Base-by-base conservation (phyloP, 2,113 vertebrate genomes). In the Sclerurus mexicanus region DNA sequence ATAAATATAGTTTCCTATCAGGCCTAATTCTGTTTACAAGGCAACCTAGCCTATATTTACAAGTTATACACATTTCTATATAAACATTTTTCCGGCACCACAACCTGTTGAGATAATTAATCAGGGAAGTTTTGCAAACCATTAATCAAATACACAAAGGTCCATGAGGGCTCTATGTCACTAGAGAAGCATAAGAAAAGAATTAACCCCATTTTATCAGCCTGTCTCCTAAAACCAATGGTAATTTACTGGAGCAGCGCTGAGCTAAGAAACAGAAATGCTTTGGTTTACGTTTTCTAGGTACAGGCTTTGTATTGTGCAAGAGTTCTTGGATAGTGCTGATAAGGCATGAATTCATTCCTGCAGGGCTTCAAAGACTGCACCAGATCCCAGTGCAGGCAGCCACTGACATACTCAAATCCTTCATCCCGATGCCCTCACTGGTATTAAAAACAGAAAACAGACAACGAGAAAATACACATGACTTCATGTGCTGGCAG, bases 401-500 rank as follows among this genome's bases (percentile, higher is more conserved):
- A 91, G 94, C 58, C 73, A 35, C 52, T 4, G 59, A 25, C 71
- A 31, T 30, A 24, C 59, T 66, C 25, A 47, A 46, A 55, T 2
- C 30, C 44, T 30, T 69, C 75, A 46, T 35, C 83, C 69, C 22
- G 1, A 25, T 30, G 93, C 40, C 52, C 85, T 74, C 47, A 1
- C 28, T 19, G 89, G 28, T 11, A 74, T 71, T 46, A 74, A 63
- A 88, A 83, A 4, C 56, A 85, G 72, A 77, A 47, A 82, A 67
- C 37, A 85, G 81, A 62, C 33, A 72, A 55, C 53, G 39, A 63
- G 24, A 68, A 69, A 86, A 82, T 66, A n/a, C 7, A 67, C 56
- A 89, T 81, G 94, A 95, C 91, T 95, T 94, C 94, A 96, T 52
- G 69, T 53, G 73, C 67, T 93, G 96, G 94, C 94, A 93, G 55